phyloP scores from a whole-genome alignment of 2,113 vertebrate species.

The Sitta europaea region DNA sequence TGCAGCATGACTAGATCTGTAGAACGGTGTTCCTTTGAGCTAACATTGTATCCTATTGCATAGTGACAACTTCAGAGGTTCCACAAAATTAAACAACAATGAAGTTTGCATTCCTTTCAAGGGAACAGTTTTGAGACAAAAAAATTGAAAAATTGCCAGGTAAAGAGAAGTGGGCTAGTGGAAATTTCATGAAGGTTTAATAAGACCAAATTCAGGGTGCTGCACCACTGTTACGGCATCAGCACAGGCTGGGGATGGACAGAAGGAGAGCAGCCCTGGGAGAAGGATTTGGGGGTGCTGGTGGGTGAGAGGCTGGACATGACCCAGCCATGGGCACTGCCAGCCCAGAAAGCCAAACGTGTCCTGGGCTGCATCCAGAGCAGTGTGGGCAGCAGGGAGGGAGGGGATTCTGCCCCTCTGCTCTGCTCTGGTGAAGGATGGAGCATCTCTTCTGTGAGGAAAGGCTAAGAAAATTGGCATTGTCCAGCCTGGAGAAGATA shows the following conservation, averaged over 20 bases:
- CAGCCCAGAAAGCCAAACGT: background rate
- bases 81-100: background rate
- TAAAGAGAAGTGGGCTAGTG: background rate
- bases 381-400: background rate
- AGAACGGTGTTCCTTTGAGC: background rate
- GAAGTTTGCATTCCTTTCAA: background rate
- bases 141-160: background rate
- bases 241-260: background rate
- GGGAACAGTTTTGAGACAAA: background rate
- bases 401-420: background rate
- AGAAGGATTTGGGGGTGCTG: background rate
- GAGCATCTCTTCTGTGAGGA: background rate
- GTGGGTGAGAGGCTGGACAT: background rate
- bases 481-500: background rate
- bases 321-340: background rate
- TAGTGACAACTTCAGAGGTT: background rate
- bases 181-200: background rate
- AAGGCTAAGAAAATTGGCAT: background rate
- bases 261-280: background rate
- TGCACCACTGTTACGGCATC: rapidly evolving
- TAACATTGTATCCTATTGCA: background rate
- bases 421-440: background rate
- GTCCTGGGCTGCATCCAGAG: background rate
- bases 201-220: too few relatives aligned
- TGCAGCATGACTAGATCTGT: background rate